A percentile compares a stretch with the other conserved stretches of the same genome.
Conservation (phyloP, 1,140 invertebrate genomes). For the Hycleus phaleratus region DNA sequence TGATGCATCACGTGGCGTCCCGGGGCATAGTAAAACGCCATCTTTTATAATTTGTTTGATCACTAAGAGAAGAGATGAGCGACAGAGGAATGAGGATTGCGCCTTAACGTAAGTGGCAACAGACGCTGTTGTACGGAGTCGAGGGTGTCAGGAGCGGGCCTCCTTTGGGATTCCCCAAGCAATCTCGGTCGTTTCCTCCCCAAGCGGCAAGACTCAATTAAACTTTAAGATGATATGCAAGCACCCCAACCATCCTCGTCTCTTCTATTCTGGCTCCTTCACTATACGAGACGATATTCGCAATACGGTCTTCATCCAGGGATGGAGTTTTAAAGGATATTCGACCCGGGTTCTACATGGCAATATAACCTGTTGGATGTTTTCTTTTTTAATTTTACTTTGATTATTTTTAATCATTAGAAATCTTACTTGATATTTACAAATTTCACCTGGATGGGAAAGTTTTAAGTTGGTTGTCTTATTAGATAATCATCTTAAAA, state of each 20-base stretch:
- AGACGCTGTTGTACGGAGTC: conserved; percentile 23
- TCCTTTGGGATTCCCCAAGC: conserved; percentile 42
- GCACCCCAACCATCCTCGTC: conserved; percentile 33
- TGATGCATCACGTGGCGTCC: too few relatives aligned
- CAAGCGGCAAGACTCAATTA: conserved; percentile 56
- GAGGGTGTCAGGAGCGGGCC: conserved; percentile 36
- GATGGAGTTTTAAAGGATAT: neutral
- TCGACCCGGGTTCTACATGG: neutral
- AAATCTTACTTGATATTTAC: neutral
- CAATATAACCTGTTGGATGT: too few relatives aligned
- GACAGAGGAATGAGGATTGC: conserved; percentile 19
- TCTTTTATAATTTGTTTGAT: conserved; percentile 28
- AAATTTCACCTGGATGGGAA: conserved; percentile 5
- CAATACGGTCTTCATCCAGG: neutral
- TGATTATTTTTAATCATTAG: too few relatives aligned
- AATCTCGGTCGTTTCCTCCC: conserved; percentile 49
- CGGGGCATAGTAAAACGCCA: neutral
- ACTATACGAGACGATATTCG: neutral
- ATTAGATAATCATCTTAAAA: conserved; percentile 14
- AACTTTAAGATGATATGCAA: conserved; percentile 64
- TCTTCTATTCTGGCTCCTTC: conserved; percentile 8
- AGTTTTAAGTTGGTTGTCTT: conserved; percentile 1
- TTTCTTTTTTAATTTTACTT: too few relatives aligned
- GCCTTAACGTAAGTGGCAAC: conserved; percentile 29
- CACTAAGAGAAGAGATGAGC: conserved; percentile 22